A percentile compares a stretch with the other conserved stretches of the same genome.
phyloP scores from a whole-genome alignment of 2,888 invertebrate genomes.

The Zygogramma bicolorata region DNA sequence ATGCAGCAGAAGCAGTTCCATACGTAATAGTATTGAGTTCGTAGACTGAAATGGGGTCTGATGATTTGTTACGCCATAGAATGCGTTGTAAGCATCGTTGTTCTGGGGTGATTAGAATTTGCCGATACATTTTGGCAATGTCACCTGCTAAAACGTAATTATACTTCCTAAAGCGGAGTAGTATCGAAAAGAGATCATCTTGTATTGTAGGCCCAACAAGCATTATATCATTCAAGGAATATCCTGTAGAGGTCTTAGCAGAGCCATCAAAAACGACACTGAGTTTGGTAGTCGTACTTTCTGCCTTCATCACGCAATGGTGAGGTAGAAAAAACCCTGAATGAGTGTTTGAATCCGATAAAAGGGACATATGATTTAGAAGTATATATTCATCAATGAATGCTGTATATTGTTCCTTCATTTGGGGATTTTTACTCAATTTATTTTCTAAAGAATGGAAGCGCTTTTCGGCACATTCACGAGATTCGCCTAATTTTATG shows the following conservation, averaged over 20 bases:
- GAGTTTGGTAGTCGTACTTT: constrained; percentile 28
- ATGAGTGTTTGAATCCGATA: not conserved
- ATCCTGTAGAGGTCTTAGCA: constrained; percentile 5
- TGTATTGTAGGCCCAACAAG: constrained; percentile 26
- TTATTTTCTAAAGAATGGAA: constrained; percentile 29
- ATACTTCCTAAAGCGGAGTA: constrained; percentile 38
- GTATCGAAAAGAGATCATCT: constrained; percentile 40
- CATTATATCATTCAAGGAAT: constrained; percentile 41
- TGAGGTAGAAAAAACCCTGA: constrained; percentile 29
- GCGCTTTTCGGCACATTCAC: constrained; percentile 19
- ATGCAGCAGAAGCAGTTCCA: too few relatives aligned
- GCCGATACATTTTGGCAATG: too few relatives aligned
- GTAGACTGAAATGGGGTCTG: too few relatives aligned
- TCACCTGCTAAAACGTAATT: not conserved
- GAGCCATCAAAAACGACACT: too few relatives aligned
- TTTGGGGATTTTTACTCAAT: not conserved
- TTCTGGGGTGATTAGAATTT: too few relatives aligned
- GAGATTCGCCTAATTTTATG: constrained; percentile 26
- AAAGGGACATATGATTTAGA: constrained; percentile 32
- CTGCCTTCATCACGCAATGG: constrained; percentile 27
- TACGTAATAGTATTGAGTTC: too few relatives aligned
- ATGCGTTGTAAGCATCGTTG: too few relatives aligned
- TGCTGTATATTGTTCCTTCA: not conserved
- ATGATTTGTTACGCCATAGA: too few relatives aligned
- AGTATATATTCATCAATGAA: constrained; percentile 37